A percentile compares a stretch with the other conserved stretches of the same genome.
phyloP scores from a whole-genome alignment of 2,113 vertebrate species.

The Hyperopisus bebe region DNA sequence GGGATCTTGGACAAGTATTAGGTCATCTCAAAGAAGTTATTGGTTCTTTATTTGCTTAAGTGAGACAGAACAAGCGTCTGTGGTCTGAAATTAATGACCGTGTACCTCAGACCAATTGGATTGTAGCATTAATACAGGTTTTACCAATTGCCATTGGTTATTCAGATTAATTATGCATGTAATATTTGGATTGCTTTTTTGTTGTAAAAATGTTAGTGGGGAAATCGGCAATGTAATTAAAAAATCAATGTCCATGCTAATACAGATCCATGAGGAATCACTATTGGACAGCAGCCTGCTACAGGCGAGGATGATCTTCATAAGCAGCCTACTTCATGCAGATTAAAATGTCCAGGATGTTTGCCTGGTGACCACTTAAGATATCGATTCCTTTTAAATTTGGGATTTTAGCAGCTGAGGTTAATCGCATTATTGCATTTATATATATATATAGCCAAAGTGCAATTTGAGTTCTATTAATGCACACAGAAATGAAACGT shows the following conservation, averaged over 20 bases:
- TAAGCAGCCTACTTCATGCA: slow-evolving; percentile 91
- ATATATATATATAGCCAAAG: slow-evolving; percentile 24
- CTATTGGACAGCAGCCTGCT: slow-evolving; percentile 86
- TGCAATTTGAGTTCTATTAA: slow-evolving; percentile 24
- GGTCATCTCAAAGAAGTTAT: neutral
- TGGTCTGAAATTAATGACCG: neutral
- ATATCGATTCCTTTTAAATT: slow-evolving; percentile 1
- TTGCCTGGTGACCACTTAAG: neutral
- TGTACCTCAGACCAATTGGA: neutral
- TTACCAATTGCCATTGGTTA: neutral
- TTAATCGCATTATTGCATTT: slow-evolving; percentile 72
- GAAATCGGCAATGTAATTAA: neutral
- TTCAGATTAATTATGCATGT: neutral
- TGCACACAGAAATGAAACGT: neutral
- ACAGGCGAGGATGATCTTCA: slow-evolving; percentile 94
- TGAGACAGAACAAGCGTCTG: neutral
- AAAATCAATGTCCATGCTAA: slow-evolving; percentile 16
- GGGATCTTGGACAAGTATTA: neutral
- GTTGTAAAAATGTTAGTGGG: neutral
- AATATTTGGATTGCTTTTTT: neutral
- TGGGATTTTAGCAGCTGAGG: slow-evolving; percentile 58
- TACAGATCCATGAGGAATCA: slow-evolving; percentile 86
- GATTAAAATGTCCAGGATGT: slow-evolving; percentile 65
- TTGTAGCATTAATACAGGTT: neutral
- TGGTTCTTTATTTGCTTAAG: neutral